Conservation (phyloP, 2,888 invertebrate genomes). For the Heliconius cydno region DNA sequence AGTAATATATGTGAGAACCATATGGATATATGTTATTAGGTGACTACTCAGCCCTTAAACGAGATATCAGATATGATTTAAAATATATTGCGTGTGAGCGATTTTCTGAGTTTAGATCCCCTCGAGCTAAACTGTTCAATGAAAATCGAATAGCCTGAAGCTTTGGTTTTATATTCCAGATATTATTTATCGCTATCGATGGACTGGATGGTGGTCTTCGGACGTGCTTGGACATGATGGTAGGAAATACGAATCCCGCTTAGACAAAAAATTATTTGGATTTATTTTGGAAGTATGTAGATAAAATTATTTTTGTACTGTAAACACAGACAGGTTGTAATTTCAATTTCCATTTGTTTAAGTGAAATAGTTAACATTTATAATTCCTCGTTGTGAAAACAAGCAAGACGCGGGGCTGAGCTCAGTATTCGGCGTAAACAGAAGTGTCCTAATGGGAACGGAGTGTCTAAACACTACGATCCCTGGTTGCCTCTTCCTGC, state of each 20-base stretch:
- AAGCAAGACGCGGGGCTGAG: no score
- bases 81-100: conserved; percentile 30
- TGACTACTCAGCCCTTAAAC: background rate
- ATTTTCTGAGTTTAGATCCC: conserved; percentile 12
- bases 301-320: no score
- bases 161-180: background rate
- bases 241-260: background rate
- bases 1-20: no score
- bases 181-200: background rate
- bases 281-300: no score
- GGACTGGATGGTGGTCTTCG: background rate
- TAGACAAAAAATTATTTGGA: no score
- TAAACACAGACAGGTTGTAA: no score
- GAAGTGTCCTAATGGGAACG: background rate
- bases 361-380: no score
- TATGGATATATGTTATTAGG: no score
- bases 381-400: no score
- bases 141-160: background rate
- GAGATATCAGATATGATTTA: background rate
- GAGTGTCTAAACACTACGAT: background rate
- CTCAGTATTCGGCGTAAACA: background rate
- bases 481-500: background rate
- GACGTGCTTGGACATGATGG: background rate
- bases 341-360: no score
- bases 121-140: background rate